Base-by-base conservation (phyloP, 2,113 vertebrate species). In the Deroptyus accipitrinus region DNA sequence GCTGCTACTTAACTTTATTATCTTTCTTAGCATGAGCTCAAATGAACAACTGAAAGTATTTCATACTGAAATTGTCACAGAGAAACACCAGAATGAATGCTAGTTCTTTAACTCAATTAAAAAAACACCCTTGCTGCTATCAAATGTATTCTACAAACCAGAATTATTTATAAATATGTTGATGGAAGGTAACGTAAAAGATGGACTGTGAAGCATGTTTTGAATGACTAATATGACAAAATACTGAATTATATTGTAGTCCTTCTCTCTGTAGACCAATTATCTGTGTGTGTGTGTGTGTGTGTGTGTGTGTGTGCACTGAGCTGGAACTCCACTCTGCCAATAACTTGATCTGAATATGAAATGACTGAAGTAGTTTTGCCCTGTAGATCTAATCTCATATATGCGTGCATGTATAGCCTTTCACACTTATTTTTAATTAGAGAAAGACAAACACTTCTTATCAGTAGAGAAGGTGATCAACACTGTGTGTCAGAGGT, bases 1-100 rank as follows among this genome's bases (percentile, higher is more conserved):
- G 51, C 64, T 92, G 86, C 61, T 89, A n/a, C 49, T 75, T 86
- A 88, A 70, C 46, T 92, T 88, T 88, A 79, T 93, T 89, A 49
- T 84, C 64, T 83, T 86, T 67, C 69, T 94, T 89, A 92, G 30
- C 44, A 46, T 75, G 48, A 92, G 87, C 30, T 92, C 54, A 72
- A 67, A 41, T 46, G 25, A 86, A 83, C 41, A 54, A 41, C 5
- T 79, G 52, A 57, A 92, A 86, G 15, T 42, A 75, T 59, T 41
- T 89, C 23, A 24, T 42, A 52, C 8, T 48, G 42, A 94, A 86
- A 68, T 48, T 44, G 18, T 77, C 28, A 28, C 17, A 59, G 30
- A 90, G 68, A 84, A 94, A 63, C 18, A 75, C 52, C 44, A 68
- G 68, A 77, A 75, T 11, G 18, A 88, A 24, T 14, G 23, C 20